Evolutionary conservation across 2,888 invertebrate species (phyloP).

Genomic region (Mythimna albipuncta): DNA sequence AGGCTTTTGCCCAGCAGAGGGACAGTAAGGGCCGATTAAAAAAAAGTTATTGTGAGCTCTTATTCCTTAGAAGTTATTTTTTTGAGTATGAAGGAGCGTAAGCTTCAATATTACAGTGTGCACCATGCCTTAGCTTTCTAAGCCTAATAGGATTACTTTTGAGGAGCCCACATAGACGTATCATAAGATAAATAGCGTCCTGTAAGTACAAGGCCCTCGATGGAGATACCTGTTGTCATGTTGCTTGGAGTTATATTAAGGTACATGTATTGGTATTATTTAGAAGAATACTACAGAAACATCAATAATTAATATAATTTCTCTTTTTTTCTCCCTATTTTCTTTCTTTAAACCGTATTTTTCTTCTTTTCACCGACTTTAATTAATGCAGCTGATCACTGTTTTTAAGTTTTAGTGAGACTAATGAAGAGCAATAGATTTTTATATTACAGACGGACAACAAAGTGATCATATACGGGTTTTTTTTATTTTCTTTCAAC

Average conservation of each 20-base stretch:
- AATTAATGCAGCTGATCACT: too few relatives aligned
- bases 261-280: neutral
- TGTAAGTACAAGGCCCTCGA: neutral
- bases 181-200: slow-evolving; percentile 38
- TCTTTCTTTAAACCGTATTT: too few relatives aligned
- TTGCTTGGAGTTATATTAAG: slow-evolving; percentile 1
- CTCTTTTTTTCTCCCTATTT: too few relatives aligned
- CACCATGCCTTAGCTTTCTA: slow-evolving; percentile 14
- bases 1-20: too few relatives aligned
- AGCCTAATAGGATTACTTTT: slow-evolving; percentile 55
- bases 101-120: slow-evolving; percentile 10
- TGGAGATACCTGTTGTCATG: neutral
- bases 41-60: neutral
- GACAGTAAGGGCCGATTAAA: too few relatives aligned
- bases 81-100: neutral
- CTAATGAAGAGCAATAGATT: too few relatives aligned
- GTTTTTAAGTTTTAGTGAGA: too few relatives aligned
- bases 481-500: too few relatives aligned
- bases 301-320: too few relatives aligned
- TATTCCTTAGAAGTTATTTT: slow-evolving; percentile 22
- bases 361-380: too few relatives aligned
- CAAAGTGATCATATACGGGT: too few relatives aligned
- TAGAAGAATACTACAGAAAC: neutral
- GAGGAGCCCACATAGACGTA: slow-evolving; percentile 32
- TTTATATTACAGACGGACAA: too few relatives aligned